Evolutionary conservation across 92 coral and sea anemone genomes (phyloP).

Genomic region (Epizoanthus scotinus): DNA sequence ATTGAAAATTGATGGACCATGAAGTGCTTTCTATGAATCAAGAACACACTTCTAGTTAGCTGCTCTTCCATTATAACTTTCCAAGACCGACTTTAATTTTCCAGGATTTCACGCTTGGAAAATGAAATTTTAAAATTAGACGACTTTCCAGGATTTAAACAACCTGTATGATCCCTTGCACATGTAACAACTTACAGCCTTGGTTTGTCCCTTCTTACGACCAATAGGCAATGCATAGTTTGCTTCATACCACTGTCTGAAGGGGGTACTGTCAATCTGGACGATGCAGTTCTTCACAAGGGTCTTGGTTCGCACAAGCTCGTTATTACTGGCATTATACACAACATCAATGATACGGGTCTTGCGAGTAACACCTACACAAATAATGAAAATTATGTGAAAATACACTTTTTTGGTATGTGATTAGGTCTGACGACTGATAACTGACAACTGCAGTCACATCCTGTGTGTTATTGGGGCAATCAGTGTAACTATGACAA

Average conservation of each 20-base stretch:
- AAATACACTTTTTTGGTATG: no score
- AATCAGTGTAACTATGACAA: slow-evolving; percentile 99
- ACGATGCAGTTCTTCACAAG: slow-evolving; percentile 98
- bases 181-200: slow-evolving; percentile 37
- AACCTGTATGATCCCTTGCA: no score
- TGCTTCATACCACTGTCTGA: slow-evolving; percentile 97
- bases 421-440: no score
- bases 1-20: no score
- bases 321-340: slow-evolving; percentile 98
- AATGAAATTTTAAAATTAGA: no score
- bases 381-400: neutral
- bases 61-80: no score
- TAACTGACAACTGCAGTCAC: neutral
- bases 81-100: no score
- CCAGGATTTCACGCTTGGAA: no score
- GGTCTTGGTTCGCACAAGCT: slow-evolving; percentile 96
- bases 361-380: slow-evolving; percentile 87
- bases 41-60: no score
- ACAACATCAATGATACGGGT: slow-evolving; percentile 98
- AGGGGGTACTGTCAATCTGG: slow-evolving; percentile 94
- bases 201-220: slow-evolving; percentile 78
- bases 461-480: slow-evolving; percentile 40
- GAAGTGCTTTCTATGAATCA: no score
- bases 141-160: neutral
- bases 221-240: slow-evolving; percentile 90